A percentile compares a stretch with the other conserved stretches of the same genome.
Evolutionary conservation across 2,888 invertebrate genomes (phyloP).

Genomic region (Empis livida): DNA sequence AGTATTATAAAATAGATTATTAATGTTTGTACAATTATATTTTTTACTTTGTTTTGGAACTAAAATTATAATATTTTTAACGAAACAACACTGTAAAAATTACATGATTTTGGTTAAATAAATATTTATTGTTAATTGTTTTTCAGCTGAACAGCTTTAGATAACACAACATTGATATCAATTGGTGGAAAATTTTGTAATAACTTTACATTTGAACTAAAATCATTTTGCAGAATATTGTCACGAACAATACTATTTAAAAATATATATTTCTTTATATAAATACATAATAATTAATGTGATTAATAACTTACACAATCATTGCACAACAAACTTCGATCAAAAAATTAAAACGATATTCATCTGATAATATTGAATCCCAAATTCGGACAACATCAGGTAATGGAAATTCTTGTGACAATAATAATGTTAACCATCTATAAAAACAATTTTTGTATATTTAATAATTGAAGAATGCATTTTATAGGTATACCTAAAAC

Average conservation of each 20-base stretch:
- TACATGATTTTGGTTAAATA: not conserved
- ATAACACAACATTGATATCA: slow-evolving; percentile 72
- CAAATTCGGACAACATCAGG: slow-evolving; percentile 96
- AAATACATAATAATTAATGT: not conserved
- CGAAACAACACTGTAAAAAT: slow-evolving; percentile 3
- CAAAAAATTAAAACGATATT: slow-evolving; percentile 78
- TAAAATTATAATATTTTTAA: too few relatives aligned
- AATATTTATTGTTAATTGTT: slow-evolving; percentile 11
- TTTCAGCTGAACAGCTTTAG: slow-evolving; percentile 48
- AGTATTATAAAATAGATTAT: slow-evolving; percentile 6
- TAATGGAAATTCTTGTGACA: slow-evolving; percentile 94
- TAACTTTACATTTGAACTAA: slow-evolving; percentile 86
- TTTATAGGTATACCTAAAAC: slow-evolving; percentile 56
- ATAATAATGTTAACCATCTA: slow-evolving; percentile 88
- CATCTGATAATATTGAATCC: slow-evolving; percentile 92
- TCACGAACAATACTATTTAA: slow-evolving; percentile 69
- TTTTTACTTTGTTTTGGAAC: too few relatives aligned
- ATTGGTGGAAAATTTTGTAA: slow-evolving; percentile 85
- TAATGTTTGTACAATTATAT: slow-evolving; percentile 13
- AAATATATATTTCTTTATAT: slow-evolving; percentile 14
- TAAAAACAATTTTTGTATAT: too few relatives aligned
- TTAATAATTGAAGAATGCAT: too few relatives aligned
- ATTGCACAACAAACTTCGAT: slow-evolving; percentile 92
- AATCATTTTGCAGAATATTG: slow-evolving; percentile 74
- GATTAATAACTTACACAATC: slow-evolving; percentile 65